Base-by-base conservation (phyloP, 2,888 invertebrate species). In the Drosophila atroscutellata region DNA sequence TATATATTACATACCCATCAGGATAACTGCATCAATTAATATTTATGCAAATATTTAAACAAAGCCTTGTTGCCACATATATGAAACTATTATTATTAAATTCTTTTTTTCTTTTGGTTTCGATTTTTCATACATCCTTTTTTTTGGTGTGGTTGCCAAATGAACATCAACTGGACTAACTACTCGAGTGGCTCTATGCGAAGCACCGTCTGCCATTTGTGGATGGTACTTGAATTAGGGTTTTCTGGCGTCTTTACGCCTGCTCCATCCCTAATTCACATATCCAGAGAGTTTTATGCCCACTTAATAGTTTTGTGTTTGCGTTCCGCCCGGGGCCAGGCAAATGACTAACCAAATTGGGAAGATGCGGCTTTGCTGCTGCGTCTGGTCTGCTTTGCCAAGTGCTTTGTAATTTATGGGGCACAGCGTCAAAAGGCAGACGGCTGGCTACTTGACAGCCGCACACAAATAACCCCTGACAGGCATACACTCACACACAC, bases 321-420 rank as follows among this genome's bases (percentile, higher is more conserved):
- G 56, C 20, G 5, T 80, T 89, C 80, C 71, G 75, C 82, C 67
- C 52, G 55, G 72, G 70, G 67, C 75, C 56, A 65, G 73, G 75
- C 83, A 88, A 86, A 89, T 89, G 88, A 82, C 75, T 87, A 89
- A 89, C 83, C 88, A 74, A 86, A 87, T 85, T 89, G 83, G 82
- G 76, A 84, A 85, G 84, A 85, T 86, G 84, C 67, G 74, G 45
- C 63, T 70, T 47, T 45, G 63, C 54, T 45, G 56, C 73, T 60
- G 55, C n/a, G 18, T 36, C 64, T 72, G 45, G 68, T 62, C 37
- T 37, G 55, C 66, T 72, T 55, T 37, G 63, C 84, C 89, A 85
- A 85, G 81, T 83, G 88, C 77, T 67, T 65, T 65, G 73, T 89
- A 89, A 86, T 86, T 86, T 86, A 86, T 86, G 81, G 86, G 79